Evolutionary conservation across 2,113 vertebrate species (phyloP).

Genomic region (Etheostoma spectabile): DNA sequence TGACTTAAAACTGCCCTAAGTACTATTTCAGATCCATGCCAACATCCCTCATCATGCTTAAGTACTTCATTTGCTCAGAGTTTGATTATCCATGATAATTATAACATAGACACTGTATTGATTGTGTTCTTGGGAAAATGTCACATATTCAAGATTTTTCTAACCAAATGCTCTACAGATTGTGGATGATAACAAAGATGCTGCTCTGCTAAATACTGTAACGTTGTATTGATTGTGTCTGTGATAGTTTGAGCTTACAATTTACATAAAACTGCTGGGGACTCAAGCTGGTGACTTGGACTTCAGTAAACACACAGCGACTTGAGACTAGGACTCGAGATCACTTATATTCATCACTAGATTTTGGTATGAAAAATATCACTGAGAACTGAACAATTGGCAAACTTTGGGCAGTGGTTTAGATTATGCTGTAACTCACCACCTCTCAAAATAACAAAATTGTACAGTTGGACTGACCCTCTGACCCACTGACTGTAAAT

Average conservation of each 20-base stretch:
- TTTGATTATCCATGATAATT: slow-evolving; percentile 40
- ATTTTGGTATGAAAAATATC: not conserved
- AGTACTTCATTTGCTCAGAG: slow-evolving; percentile 14
- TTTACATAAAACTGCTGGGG: no score
- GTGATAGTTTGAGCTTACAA: not conserved
- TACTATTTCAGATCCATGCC: slow-evolving; percentile 1
- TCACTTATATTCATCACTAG: no score
- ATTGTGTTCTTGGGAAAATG: slow-evolving; percentile 42
- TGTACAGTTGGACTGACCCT: not conserved
- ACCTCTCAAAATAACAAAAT: not conserved
- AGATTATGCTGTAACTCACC: not conserved
- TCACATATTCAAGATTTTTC: slow-evolving; percentile 37
- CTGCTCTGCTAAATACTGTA: slow-evolving; percentile 25
- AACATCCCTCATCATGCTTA: slow-evolving; percentile 1
- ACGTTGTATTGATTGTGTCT: slow-evolving; percentile 26
- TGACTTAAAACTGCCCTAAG: slow-evolving; percentile 12
- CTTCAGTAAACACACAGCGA: no score
- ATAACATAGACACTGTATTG: slow-evolving; percentile 25
- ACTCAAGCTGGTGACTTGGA: no score
- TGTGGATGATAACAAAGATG: slow-evolving; percentile 7
- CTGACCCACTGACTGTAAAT: not conserved
- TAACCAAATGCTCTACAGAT: slow-evolving; percentile 6
- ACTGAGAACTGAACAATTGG: not conserved
- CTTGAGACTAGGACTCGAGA: no score
- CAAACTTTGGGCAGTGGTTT: not conserved